Percentiles rank a stretch among this genome's conserved stretches.
These are phyloP conservation scores for Pterocles gutturalis DNA, from an alignment of 2,113 vertebrate genomes.

Conservation along the genomic window DNA sequence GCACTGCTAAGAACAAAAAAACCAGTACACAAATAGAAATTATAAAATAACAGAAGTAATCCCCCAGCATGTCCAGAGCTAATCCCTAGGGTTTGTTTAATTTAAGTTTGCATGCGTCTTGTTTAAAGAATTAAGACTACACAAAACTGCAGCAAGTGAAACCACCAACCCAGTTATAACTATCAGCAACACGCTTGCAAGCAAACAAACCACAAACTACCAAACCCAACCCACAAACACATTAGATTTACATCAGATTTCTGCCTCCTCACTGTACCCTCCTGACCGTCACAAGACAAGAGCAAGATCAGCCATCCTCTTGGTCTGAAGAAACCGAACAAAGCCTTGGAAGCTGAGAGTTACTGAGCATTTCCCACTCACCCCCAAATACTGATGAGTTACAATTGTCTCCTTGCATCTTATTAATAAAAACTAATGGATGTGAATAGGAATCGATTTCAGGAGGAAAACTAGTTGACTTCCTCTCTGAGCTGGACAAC, in stretches of 20 bases:
- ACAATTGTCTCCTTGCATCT: not conserved
- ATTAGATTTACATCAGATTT: not conserved
- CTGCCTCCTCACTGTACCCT: not conserved
- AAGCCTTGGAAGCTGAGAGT: not conserved
- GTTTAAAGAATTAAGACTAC: not conserved
- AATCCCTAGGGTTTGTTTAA: not conserved
- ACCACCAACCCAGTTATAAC: not conserved
- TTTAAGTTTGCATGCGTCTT: not conserved
- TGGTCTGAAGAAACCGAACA: not conserved
- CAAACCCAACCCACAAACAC: not conserved
- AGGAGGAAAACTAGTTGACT: not conserved
- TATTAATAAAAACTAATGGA: not conserved
- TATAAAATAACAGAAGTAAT: not conserved
- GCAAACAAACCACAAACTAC: not conserved
- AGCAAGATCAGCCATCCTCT: not conserved
- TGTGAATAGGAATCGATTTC: not conserved
- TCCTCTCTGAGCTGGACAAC: not conserved
- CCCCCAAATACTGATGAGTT: constrained; percentile 32
- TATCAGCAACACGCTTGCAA: not conserved
- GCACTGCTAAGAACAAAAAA: not conserved
- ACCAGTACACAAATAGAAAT: not conserved
- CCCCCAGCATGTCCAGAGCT: not conserved
- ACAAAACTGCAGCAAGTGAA: not conserved
- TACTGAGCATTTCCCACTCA: not conserved
- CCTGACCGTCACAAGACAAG: not conserved